Base-by-base conservation (phyloP, 2,888 invertebrate species). In the Patella depressa region DNA sequence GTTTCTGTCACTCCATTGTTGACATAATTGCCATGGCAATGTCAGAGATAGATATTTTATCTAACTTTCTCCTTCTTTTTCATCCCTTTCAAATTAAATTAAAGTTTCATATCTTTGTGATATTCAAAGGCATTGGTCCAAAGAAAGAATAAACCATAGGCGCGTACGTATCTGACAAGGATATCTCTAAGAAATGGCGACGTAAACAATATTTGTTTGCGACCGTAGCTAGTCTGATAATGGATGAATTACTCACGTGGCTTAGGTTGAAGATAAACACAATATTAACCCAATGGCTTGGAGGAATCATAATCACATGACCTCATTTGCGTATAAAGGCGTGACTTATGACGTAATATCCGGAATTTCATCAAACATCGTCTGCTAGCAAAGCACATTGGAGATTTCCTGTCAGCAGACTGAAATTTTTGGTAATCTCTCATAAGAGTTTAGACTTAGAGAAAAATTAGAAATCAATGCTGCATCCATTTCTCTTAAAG, bases 131-230 rank as follows among this genome's bases (percentile, higher is more conserved):
- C 45, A 45, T 45, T 45, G 45, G 7, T 45, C 45, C 45, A 45
- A 45, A 45, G 45, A 9, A 45, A 45, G 45, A 45, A 45, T 45
- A 45, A 45, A 45, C 45, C 7, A 45, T 9, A 9, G 57, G 57
- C 70, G 80, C 73, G 77, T 75, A 53, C 55, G 85, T 85, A 84
- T 79, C 84, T 81, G 84, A 75, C 83, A 79, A 82, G 74, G 71
- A 80, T 72, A 79, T 80, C 79, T 72, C 59, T 75, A 72, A 59
- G 65, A 78, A 83, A 79, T 83, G 82, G 84, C 78, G 81, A 77
- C 71, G 79, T 85, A 84, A 84, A 85, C 85, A 85, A 82, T 79
- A 74, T 77, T 79, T 82, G 82, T 83, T 83, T 82, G 83, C 84
- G 80, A 81, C 83, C 82, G 84, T 85, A 82, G 83, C 82, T 84